These are phyloP conservation scores for Peromyscus eremicus DNA, from an alignment of 2,797 vertebrate species.

Conservation along the genomic window DNA sequence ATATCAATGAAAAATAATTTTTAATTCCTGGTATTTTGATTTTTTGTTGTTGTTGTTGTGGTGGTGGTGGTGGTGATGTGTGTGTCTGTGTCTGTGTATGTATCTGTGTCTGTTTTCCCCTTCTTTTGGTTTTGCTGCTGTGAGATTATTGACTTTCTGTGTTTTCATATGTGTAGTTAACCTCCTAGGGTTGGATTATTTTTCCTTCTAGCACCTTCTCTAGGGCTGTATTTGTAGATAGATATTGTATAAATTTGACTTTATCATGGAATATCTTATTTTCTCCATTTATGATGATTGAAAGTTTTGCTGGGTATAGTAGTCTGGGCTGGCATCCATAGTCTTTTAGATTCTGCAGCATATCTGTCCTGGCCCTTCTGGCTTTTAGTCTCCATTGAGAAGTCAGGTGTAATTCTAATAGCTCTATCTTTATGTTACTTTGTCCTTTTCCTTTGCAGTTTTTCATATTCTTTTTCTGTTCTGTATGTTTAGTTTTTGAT, in stretches of 20 bases:
- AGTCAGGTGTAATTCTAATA: not conserved
- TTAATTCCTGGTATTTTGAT: not conserved
- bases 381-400: not conserved
- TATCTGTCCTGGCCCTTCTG: not conserved
- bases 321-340: not conserved
- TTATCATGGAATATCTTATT: not conserved
- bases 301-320: not conserved
- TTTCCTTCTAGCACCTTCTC: not conserved
- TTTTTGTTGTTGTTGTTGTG: not conserved
- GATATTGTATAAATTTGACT: not conserved
- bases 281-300: not conserved
- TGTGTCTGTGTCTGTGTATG: not conserved
- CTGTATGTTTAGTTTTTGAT: not conserved
- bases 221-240: not conserved
- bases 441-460: not conserved
- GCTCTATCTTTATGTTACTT: not conserved
- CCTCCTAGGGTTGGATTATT: not conserved
- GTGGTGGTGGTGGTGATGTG: not conserved
- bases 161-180: not conserved
- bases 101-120: not conserved
- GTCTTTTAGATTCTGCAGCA: not conserved
- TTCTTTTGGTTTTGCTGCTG: not conserved
- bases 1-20: not conserved
- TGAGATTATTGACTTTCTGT: not conserved
- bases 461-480: not conserved